Percentiles rank a stretch among this genome's conserved stretches.
Conservation (phyloP, 2,888 invertebrate species). For the Tyria jacobaeae region DNA sequence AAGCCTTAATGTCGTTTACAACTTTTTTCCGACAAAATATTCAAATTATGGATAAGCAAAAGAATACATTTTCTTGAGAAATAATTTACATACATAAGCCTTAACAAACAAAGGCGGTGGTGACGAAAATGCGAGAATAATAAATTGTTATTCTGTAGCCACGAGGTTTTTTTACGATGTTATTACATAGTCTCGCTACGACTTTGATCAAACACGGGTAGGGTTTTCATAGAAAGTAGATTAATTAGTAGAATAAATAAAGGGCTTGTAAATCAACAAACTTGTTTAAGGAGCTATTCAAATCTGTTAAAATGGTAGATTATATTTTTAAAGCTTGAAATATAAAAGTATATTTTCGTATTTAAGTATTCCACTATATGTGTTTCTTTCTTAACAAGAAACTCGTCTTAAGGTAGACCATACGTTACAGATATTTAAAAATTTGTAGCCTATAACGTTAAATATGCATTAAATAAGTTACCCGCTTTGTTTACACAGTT, state of each 20-base stretch:
- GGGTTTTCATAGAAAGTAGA: constrained; percentile 1
- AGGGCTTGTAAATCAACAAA: neutral
- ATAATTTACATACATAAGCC: constrained; percentile 52
- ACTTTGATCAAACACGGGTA: neutral
- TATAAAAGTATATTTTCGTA: too few relatives aligned
- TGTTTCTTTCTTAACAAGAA: too few relatives aligned
- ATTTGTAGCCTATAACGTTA: too few relatives aligned
- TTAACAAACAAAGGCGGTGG: constrained; percentile 32
- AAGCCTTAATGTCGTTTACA: constrained; percentile 33
- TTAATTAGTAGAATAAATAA: constrained; percentile 5
- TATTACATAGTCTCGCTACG: neutral
- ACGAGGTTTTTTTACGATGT: neutral
- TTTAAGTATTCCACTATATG: too few relatives aligned
- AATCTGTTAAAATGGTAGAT: too few relatives aligned
- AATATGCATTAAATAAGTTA: too few relatives aligned
- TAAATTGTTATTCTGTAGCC: constrained; percentile 22
- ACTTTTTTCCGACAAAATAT: constrained; percentile 46
- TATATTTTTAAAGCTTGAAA: too few relatives aligned
- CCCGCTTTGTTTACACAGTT: too few relatives aligned
- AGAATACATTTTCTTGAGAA: constrained; percentile 46
- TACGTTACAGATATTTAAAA: too few relatives aligned
- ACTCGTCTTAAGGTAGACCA: too few relatives aligned
- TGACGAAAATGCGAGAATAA: constrained; percentile 28
- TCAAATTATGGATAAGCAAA: constrained; percentile 49
- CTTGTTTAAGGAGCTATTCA: neutral